These are phyloP conservation scores for Epinotia ramella DNA, from an alignment of 2,888 invertebrate genomes.

Conservation along the genomic window DNA sequence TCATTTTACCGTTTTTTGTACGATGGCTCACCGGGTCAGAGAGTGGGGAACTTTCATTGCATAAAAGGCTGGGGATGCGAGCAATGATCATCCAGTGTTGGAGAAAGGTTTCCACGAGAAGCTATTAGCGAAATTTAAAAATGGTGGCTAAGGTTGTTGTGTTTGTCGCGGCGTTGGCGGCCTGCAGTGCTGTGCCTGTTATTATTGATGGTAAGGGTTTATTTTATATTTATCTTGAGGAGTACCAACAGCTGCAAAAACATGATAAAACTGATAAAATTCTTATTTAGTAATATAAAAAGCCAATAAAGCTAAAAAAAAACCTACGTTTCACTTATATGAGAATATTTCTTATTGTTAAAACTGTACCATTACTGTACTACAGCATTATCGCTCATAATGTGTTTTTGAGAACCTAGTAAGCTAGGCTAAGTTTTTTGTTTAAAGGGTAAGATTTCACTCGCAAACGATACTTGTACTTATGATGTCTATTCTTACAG, in stretches of 20 bases:
- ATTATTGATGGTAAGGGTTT: slow-evolving; percentile 64
- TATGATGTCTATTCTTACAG: slow-evolving; percentile 6
- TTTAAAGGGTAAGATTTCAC: neutral
- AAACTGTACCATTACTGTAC: neutral
- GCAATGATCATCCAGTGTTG: slow-evolving; percentile 67
- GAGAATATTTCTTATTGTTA: neutral
- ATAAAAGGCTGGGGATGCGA: slow-evolving; percentile 77
- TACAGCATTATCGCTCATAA: too few relatives aligned
- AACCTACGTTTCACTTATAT: neutral
- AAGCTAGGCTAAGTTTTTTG: too few relatives aligned
- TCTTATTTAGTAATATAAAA: neutral
- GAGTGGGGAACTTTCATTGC: slow-evolving; percentile 73
- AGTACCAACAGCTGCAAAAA: too few relatives aligned
- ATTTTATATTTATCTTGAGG: neutral
- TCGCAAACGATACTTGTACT: neutral
- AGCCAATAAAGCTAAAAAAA: too few relatives aligned
- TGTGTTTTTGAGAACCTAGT: too few relatives aligned
- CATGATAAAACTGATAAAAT: neutral
- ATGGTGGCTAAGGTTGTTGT: slow-evolving; percentile 71
- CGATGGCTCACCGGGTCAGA: slow-evolving; percentile 69
- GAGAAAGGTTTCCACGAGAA: slow-evolving; percentile 66
- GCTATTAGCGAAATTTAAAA: slow-evolving; percentile 51
- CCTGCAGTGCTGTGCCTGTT: slow-evolving; percentile 65
- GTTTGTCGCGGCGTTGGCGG: slow-evolving; percentile 61
- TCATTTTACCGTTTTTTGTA: slow-evolving; percentile 76